These are phyloP conservation scores for Syrista parreyssii DNA, from an alignment of 2,888 invertebrate species.

Conservation along the genomic window DNA sequence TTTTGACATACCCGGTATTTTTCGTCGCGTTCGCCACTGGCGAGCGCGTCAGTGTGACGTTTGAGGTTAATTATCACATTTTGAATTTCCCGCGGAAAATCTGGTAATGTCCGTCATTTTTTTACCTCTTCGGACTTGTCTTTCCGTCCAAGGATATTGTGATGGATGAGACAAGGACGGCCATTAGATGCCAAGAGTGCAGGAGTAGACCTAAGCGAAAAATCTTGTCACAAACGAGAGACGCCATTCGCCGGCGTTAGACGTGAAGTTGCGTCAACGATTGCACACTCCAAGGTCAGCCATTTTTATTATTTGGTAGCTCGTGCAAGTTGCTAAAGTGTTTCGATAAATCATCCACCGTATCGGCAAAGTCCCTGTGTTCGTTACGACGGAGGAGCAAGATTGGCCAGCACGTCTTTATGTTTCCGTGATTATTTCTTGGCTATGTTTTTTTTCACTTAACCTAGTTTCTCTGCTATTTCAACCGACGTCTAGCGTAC, in stretches of 20 bases:
- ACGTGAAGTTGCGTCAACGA: background rate
- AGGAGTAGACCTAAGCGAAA: background rate
- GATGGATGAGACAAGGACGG: background rate
- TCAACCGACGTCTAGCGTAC: background rate
- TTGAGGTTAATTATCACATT: background rate
- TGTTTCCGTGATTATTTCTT: background rate
- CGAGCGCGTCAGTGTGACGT: background rate
- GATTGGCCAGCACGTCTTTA: background rate
- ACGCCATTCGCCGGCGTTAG: background rate
- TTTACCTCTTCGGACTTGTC: background rate
- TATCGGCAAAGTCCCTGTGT: background rate
- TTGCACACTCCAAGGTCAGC: background rate
- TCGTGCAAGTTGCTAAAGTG: conserved; percentile 4
- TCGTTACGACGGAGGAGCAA: background rate
- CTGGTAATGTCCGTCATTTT: background rate
- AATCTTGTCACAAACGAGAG: background rate
- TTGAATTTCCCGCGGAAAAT: background rate
- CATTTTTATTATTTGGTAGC: background rate
- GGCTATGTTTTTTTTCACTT: background rate
- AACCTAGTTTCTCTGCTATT: background rate
- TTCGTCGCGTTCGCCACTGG: conserved; percentile 18
- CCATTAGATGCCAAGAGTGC: background rate
- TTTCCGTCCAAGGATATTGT: background rate
- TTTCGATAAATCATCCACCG: conserved; percentile 16
- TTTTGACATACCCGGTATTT: conserved; percentile 45